Evolutionary conservation across 2,888 invertebrate species (phyloP).

Genomic region (Cataglyphis cursor): DNA sequence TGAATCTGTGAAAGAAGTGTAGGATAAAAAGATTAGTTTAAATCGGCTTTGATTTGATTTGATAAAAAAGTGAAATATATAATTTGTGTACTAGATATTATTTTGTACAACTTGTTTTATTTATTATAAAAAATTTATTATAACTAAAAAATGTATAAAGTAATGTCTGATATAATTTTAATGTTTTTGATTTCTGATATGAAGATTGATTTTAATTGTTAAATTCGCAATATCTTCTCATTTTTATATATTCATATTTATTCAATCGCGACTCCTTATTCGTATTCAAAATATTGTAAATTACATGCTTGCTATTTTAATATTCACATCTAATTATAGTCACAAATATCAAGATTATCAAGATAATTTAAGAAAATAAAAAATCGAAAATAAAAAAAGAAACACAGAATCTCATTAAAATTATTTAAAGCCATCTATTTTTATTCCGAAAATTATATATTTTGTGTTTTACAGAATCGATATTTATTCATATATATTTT

Average conservation of each 20-base stretch:
- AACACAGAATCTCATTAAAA: not conserved
- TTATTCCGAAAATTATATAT: not conserved
- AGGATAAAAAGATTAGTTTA: not conserved
- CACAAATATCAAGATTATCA: not conserved
- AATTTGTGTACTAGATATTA: not conserved
- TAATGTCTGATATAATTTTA: not conserved
- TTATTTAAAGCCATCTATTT: not conserved
- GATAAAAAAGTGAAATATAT: not conserved
- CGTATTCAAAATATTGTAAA: not conserved
- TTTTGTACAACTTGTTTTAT: not conserved
- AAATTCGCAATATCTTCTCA: not conserved
- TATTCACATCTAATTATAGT: not conserved
- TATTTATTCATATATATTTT: not conserved
- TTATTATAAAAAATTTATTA: not conserved
- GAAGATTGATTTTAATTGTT: not conserved
- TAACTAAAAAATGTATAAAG: not conserved
- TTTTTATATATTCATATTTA: not conserved
- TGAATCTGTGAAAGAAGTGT: not conserved
- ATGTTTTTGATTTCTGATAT: not conserved
- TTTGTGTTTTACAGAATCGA: not conserved
- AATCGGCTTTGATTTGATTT: not conserved
- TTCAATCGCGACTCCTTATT: not conserved
- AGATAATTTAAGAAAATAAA: too few species aligned
- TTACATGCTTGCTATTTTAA: not conserved
- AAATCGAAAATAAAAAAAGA: not conserved